phyloP scores from a whole-genome alignment of 2,113 vertebrate species.

The Gopherus evgoodei region DNA sequence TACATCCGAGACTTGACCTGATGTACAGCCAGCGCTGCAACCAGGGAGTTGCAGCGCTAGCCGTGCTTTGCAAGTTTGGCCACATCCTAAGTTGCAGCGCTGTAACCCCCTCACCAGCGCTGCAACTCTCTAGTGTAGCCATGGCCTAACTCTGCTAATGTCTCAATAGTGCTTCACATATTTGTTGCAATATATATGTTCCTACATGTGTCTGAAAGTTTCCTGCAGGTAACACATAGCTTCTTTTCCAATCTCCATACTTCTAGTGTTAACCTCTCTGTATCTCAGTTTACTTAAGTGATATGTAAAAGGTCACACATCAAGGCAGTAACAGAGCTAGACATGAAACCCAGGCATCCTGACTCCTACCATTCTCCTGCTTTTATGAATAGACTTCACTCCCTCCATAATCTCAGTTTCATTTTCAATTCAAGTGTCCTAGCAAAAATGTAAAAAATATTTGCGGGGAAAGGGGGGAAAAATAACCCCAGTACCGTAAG shows the following conservation, averaged over 20 bases:
- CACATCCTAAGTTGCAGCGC: too few species aligned
- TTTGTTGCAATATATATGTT: not conserved
- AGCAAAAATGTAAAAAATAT: not conserved
- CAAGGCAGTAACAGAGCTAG: not conserved
- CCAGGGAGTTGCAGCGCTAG: too few species aligned
- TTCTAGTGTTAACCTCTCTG: not conserved
- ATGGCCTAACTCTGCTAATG: not conserved
- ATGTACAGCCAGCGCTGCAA: too few species aligned
- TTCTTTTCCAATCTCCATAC: not conserved
- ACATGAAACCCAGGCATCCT: not conserved
- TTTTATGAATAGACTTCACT: not conserved
- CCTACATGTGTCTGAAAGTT: not conserved
- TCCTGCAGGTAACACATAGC: not conserved
- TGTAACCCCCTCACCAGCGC: too few species aligned
- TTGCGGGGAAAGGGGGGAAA: too few species aligned
- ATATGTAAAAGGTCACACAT: not conserved
- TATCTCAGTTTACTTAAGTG: not conserved
- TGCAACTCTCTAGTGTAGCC: too few species aligned
- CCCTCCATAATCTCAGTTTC: not conserved
- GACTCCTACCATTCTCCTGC: not conserved
- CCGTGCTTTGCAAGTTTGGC: too few species aligned
- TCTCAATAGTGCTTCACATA: not conserved
- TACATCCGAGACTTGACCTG: too few species aligned
- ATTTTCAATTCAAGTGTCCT: not conserved
- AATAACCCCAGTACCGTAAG: not conserved